Base-by-base conservation (phyloP, 2,888 invertebrate genomes). In the Ctenicera cuprea region DNA sequence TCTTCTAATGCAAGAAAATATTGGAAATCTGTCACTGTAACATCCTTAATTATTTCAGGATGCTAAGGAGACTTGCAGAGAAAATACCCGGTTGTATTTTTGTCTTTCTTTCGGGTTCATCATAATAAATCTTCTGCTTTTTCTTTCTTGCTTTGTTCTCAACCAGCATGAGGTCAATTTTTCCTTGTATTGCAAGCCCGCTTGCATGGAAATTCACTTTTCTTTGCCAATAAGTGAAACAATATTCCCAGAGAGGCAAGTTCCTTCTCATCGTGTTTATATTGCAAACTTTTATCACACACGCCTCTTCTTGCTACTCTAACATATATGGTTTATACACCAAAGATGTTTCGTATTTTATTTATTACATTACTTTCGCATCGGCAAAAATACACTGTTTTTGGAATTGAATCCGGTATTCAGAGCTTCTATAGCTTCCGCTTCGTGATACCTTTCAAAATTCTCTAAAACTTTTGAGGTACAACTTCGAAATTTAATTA, bases 21-120 rank as follows among this genome's bases (percentile, higher is more conserved):
- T 71, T 71, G 71, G 65, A 65, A 71, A 71, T 71, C 71, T 71
- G 71, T 71, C 71, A 71, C 45, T 65, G 57, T 57, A 48, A 20
- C 65, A 65, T 54, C 70, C 70, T 70, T 70, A 70, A 70, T 70
- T 70, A 64, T 64, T 70, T 70, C 52, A 64, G 62, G 63, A 70
- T 70, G 62, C 62, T 64, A 70, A 70, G 62, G 38, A 70, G 63
- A 52, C 59, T 62, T 33, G 69, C 48, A 61, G 48, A 67, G 67
- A 67, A 67, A 67, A 67, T 67, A 45, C 67, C 57, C 61, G 18
- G 37, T 69, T 43, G 57, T 30, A 57, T 69, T 69, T 69, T 69
- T 57, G 57, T 57, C 57, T 69, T 69, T 52, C 61, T 62, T 62
- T 67, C 20, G 54, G 59, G 69, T 69, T 69, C 69, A 69, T 69